Evolutionary conservation across 2,797 vertebrate species (phyloP).

Genomic region (Ispidina lecontei): DNA sequence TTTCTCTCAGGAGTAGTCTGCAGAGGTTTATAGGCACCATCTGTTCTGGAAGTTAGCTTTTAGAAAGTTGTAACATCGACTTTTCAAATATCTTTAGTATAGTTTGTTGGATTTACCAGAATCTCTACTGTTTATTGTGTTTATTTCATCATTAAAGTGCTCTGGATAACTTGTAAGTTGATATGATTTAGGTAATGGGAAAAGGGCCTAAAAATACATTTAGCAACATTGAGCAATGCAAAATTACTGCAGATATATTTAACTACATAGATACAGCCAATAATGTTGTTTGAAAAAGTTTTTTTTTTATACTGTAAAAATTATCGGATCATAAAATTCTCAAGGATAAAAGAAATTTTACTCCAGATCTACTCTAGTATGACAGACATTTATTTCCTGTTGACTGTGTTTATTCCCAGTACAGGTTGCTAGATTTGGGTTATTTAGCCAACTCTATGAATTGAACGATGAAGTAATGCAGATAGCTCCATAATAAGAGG

Average conservation of each 20-base stretch:
- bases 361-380: neutral
- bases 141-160: neutral
- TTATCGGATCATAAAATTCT: neutral
- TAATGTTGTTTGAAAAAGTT: neutral
- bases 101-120: neutral
- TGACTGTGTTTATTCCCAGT: neutral
- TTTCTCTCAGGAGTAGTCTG: neutral
- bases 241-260: neutral
- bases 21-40: neutral
- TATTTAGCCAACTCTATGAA: neutral
- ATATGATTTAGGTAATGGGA: neutral
- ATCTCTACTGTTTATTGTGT: neutral
- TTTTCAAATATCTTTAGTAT: neutral
- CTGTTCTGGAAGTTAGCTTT: neutral
- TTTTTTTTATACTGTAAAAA: neutral
- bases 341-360: neutral
- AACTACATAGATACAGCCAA: neutral
- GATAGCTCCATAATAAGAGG: neutral
- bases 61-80: neutral
- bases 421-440: neutral
- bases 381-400: neutral
- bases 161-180: neutral
- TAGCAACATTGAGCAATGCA: neutral
- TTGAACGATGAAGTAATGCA: neutral
- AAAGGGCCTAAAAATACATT: neutral